Conservation (phyloP, 2,888 invertebrate genomes). For the Eustalomyia histrio region DNA sequence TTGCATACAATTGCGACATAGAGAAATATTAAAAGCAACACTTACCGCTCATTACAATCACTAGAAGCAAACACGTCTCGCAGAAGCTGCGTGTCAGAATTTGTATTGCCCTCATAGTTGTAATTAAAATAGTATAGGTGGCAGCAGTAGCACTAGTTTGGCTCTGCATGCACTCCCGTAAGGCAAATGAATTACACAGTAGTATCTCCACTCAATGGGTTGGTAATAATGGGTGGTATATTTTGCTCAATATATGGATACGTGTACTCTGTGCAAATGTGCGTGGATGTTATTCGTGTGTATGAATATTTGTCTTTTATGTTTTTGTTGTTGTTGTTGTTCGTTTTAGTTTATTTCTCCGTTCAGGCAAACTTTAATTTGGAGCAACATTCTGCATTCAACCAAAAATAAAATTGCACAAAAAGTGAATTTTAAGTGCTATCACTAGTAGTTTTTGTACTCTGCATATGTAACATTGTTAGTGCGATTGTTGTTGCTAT, state of each 20-base stretch:
- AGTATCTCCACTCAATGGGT: neutral
- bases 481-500: neutral
- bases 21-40: conserved; percentile 41
- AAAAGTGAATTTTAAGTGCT: conserved; percentile 34
- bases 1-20: too few relatives aligned
- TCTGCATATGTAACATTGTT: conserved; percentile 25
- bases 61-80: conserved; percentile 71
- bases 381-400: conserved; percentile 8
- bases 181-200: conserved; percentile 35
- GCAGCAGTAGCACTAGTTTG: conserved; percentile 19
- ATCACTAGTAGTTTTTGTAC: conserved; percentile 18
- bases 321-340: neutral
- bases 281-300: conserved; percentile 8
- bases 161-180: conserved; percentile 30
- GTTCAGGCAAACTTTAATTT: conserved; percentile 19
- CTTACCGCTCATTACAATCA: conserved; percentile 75
- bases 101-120: conserved; percentile 63
- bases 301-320: neutral
- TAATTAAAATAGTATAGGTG: conserved; percentile 33
- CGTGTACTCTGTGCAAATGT: neutral
- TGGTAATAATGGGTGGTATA: neutral
- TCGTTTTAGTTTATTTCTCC: neutral
- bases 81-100: conserved; percentile 65
- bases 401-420: conserved; percentile 5
- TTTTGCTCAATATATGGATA: conserved; percentile 23